A percentile compares a stretch with the other conserved stretches of the same genome.
phyloP scores from a whole-genome alignment of 35 echinoderm and acorn worm genomes.

The Heliocidaris erythrogramma region DNA sequence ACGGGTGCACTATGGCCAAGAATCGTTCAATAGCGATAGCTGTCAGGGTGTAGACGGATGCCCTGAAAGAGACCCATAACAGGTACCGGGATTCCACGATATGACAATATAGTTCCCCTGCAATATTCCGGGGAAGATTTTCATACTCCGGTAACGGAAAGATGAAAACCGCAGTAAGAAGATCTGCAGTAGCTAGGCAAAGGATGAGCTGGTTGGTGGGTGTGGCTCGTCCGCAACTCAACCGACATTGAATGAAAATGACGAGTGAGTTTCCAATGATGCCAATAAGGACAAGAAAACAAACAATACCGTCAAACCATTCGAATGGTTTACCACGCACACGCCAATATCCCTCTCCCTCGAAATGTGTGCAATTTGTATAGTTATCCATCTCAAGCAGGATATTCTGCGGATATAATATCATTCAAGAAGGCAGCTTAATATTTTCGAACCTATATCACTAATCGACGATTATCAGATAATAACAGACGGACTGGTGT shows the following conservation, averaged over 20 bases:
- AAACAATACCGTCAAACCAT: neutral
- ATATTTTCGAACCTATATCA: too few relatives aligned
- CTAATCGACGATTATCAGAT: too few relatives aligned
- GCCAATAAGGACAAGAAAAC: neutral
- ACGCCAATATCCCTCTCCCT: too few relatives aligned
- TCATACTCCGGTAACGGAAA: neutral
- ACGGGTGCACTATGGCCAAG: neutral
- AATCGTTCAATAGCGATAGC: neutral
- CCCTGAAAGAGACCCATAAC: neutral
- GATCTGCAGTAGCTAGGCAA: neutral
- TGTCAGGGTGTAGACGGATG: conserved; percentile 15
- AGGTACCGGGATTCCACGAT: neutral
- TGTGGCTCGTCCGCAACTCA: neutral
- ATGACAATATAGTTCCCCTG: neutral
- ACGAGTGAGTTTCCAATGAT: conserved; percentile 19
- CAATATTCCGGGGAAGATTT: neutral
- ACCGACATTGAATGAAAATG: neutral
- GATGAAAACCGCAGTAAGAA: neutral
- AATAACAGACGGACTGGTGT: too few relatives aligned
- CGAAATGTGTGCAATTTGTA: too few relatives aligned
- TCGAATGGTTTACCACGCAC: too few relatives aligned
- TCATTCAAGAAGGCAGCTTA: too few relatives aligned
- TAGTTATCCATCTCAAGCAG: too few relatives aligned
- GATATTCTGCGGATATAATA: too few relatives aligned
- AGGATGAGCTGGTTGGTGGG: neutral